Conservation (phyloP, 1,140 invertebrate genomes). For the Drosophila nebulosa region DNA sequence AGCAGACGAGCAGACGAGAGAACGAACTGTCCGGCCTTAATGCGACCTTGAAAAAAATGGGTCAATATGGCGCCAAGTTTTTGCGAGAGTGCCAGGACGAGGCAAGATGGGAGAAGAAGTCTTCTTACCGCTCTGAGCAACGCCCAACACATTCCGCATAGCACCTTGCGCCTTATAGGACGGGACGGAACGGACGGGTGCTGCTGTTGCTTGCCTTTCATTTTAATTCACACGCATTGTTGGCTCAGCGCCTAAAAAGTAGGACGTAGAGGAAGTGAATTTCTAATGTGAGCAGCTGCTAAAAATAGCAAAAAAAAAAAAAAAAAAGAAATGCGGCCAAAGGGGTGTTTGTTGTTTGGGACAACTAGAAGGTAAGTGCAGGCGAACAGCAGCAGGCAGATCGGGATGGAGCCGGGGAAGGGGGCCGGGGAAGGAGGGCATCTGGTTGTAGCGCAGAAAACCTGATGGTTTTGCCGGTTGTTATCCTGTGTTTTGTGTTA, state of each 20-base stretch:
- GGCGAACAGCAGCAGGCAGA: background rate
- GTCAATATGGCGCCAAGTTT: slow-evolving; percentile 62
- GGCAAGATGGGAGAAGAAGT: background rate
- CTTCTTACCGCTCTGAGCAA: slow-evolving; percentile 64
- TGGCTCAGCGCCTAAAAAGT: slow-evolving; percentile 68
- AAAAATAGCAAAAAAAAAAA: slow-evolving; percentile 50
- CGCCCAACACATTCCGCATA: slow-evolving; percentile 35
- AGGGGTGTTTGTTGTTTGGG: background rate
- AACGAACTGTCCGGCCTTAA: slow-evolving; percentile 66
- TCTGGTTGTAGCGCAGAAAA: background rate
- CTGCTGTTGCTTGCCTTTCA: slow-evolving; percentile 55
- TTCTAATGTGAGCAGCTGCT: slow-evolving; percentile 76
- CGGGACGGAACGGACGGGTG: slow-evolving; percentile 11
- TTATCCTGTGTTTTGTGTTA: slow-evolving; percentile 27
- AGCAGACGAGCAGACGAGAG: slow-evolving; percentile 42
- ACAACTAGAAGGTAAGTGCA: background rate
- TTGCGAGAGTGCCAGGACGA: background rate
- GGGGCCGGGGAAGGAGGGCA: background rate
- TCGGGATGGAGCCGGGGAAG: slow-evolving; percentile 3
- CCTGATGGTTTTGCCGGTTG: slow-evolving; percentile 61
- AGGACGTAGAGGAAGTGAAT: slow-evolving; percentile 69
- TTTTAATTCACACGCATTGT: slow-evolving; percentile 78
- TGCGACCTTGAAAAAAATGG: slow-evolving; percentile 79
- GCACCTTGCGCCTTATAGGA: slow-evolving; percentile 58
- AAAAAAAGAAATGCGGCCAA: background rate